Conservation (phyloP, 2,797 vertebrate genomes). For the Argentina silus region DNA sequence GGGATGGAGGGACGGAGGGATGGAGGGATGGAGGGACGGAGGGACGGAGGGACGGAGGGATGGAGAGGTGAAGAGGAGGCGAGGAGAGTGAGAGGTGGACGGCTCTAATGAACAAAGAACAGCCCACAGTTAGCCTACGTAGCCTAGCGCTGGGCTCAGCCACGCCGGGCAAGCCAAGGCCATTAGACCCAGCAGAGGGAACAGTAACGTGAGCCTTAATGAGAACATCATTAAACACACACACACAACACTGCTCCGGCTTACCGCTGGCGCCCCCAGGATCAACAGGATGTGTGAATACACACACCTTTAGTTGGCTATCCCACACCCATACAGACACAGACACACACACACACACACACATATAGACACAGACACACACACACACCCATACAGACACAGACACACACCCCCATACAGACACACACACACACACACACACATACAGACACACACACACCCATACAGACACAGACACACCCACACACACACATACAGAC, state of each 20-base stretch:
- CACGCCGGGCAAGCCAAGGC: not conserved
- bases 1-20: slow-evolving; percentile 21
- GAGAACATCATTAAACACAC: too few species aligned
- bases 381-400: too few species aligned
- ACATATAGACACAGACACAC: not conserved
- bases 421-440: too few species aligned
- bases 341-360: not conserved
- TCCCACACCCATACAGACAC: not conserved
- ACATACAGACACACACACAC: too few species aligned
- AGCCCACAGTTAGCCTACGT: slow-evolving; percentile 19
- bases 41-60: not conserved
- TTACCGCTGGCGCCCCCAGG: too few species aligned
- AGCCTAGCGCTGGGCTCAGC: slow-evolving; percentile 50
- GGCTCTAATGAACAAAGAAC: slow-evolving; percentile 49
- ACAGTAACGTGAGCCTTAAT: too few species aligned
- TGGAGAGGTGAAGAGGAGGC: not conserved
- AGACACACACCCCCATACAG: too few species aligned
- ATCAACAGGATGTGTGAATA: too few species aligned
- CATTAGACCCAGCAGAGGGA: too few species aligned
- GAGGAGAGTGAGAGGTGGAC: slow-evolving; percentile 7
- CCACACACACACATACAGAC: not conserved
- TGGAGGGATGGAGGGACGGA: not conserved
- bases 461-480: too few species aligned
- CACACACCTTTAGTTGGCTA: too few species aligned
- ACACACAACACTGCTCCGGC: too few species aligned